Conservation (phyloP, 1,140 invertebrate genomes). For the Cotesia glomerata region DNA sequence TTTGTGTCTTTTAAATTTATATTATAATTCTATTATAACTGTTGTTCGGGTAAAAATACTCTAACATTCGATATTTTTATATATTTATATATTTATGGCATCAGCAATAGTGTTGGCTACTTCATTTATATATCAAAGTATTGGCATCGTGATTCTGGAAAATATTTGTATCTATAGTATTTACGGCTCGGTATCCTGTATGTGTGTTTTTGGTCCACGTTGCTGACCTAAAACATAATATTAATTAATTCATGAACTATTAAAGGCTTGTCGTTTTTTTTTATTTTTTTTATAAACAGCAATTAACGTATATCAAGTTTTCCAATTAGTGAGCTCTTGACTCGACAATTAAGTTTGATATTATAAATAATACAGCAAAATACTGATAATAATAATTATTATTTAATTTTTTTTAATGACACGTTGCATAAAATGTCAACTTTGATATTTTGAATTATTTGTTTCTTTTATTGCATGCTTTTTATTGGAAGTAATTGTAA, state of each 20-base stretch:
- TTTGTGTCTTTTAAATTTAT: no score
- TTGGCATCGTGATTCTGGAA: background rate
- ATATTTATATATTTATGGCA: background rate
- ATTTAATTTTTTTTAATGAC: no score
- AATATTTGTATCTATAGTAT: background rate
- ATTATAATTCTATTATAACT: no score
- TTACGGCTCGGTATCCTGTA: constrained; percentile 23
- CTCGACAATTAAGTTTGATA: no score
- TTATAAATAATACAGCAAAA: no score
- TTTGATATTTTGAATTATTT: no score
- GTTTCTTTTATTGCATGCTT: no score
- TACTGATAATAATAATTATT: no score
- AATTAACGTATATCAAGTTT: background rate
- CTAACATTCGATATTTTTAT: background rate
- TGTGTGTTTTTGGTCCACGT: background rate
- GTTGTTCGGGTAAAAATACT: constrained; percentile 6
- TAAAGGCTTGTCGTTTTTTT: background rate
- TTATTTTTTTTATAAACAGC: background rate
- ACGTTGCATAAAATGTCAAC: no score
- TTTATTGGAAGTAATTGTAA: no score
- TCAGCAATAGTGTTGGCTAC: background rate
- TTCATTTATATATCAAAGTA: constrained; percentile 7
- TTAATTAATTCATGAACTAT: background rate
- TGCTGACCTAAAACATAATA: constrained; percentile 1
- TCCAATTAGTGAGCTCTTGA: no score